Base-by-base conservation (phyloP, 2,888 invertebrate species). In the Amphipyra tragopoginis region DNA sequence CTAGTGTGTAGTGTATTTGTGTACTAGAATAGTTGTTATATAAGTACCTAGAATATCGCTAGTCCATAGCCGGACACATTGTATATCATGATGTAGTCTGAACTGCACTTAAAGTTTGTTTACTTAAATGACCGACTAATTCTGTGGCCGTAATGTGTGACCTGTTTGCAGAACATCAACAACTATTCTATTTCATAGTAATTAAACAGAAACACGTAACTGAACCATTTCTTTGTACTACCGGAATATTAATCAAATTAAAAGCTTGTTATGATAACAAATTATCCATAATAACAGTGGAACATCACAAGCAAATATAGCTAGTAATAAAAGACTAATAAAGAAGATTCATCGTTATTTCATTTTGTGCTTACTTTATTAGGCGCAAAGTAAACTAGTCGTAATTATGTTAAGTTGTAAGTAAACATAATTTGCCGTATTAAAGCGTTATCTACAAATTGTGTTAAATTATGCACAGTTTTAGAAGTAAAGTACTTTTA, bases 171-270 rank as follows among this genome's bases (percentile, higher is more conserved):
- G 29, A 0, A 7, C 29, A 7, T 29, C 29, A 4, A 29, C 29
- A 29, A 5, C 7, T 5, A 5, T 5, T 5, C 29, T 29, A 5
- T 11, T 36, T 36, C 36, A 36, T 10, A 36, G 1, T 36, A 36
- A 36, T 36, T 36, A 29, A 29, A 29, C 5, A 29, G 5, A 29
- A 29, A 29, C 5, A 36, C 36, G 9, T 5, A 11, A 33, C 2
- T 36, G 3, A 9, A 36, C 36, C 36, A 36, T 1, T 38, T 38
- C 14, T 43, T 29, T 1, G 5, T 13, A 21, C 5, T 34, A 52
- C 6, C n/a, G 9, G 11, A 49, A 57, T 34, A 48, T 52, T 44
- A 48, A 60, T 60, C 11, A 49, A 39, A 68, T 53, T 67, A 53
- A 43, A 26, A 53, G 33, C 40, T 4, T 29, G 10, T 21, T 59